Evolutionary conservation across 2,113 vertebrate genomes (phyloP), one percentile per base, ranked within the genome.

Genomic region (Bambusicola thoracicus): DNA sequence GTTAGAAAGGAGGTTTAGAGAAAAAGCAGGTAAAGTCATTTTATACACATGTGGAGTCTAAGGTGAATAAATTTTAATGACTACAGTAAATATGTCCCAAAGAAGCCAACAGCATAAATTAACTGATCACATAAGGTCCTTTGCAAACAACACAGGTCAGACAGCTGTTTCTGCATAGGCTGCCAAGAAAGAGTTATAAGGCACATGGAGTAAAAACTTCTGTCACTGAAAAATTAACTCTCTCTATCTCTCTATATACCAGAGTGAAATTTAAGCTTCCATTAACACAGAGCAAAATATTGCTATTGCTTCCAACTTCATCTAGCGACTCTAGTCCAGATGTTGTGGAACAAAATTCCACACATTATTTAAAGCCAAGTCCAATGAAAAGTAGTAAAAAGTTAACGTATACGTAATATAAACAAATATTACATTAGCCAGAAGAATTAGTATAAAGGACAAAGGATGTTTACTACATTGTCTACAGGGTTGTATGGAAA

Each of bases 391-490:
- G 38, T 58, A 92, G 66, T 90, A 91, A 69, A 82, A 56, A 85
- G 93, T 97, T 97, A 97, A 98, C 69, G 44, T 30, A 85, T n/a
- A 93, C 92, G 96, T 95, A 97, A 94, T 93, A 96, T 75, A 94
- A 95, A 96, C 80, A 95, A 89, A 48, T 81, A 88, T 86, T 87
- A 88, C 84, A 93, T 68, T 65, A 90, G 78, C 66, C 61, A 77
- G 76, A 87, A 25, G 13, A 7, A 32, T 93, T 82, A 93, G 56
- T 85, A 49, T 59, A 65, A 40, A 92, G 53, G 81, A 92, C 66
- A 83, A 87, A 70, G 51, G 74, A 51, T 81, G 76, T 92, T 91
- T 65, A 63, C 81, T 67, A 55, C 36, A 38, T 46, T 76, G 79
- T 83, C 49, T 32, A 58, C 46, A 94, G 43, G 91, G 62, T 38